These are phyloP conservation scores for Albula goreensis DNA, from an alignment of 2,113 vertebrate genomes.

Conservation along the genomic window DNA sequence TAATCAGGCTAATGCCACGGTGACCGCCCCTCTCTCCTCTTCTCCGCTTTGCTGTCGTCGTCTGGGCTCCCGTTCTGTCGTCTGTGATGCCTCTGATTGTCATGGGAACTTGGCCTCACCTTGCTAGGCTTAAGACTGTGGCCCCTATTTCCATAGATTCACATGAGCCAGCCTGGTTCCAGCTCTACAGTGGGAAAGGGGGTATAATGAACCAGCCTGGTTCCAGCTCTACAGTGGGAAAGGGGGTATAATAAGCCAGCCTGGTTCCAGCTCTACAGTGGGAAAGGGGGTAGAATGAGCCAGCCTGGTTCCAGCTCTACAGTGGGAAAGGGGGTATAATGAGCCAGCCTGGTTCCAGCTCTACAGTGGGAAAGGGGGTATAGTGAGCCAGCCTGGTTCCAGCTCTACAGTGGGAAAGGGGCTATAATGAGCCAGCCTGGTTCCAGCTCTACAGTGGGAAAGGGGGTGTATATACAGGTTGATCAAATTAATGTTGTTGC, in stretches of 20 bases:
- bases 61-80: neutral
- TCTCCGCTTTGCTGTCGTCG: neutral
- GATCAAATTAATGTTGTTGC: neutral
- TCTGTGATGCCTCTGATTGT: no score
- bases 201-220: neutral
- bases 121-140: neutral
- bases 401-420: neutral
- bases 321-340: neutral
- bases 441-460: slow-evolving; percentile 1
- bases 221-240: slow-evolving; percentile 1
- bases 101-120: no score
- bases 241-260: neutral
- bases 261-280: neutral
- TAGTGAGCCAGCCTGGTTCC: neutral
- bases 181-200: neutral
- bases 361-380: neutral
- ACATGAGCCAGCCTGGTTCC: neutral
- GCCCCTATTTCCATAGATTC: neutral
- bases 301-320: neutral
- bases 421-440: neutral
- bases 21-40: neutral
- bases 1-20: neutral
- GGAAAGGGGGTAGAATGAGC: neutral
- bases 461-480: neutral
- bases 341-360: neutral